Percentiles rank a stretch among this genome's conserved stretches.
These are phyloP conservation scores for Diaphora mendica DNA, from an alignment of 2,888 invertebrate species.

Conservation along the genomic window DNA sequence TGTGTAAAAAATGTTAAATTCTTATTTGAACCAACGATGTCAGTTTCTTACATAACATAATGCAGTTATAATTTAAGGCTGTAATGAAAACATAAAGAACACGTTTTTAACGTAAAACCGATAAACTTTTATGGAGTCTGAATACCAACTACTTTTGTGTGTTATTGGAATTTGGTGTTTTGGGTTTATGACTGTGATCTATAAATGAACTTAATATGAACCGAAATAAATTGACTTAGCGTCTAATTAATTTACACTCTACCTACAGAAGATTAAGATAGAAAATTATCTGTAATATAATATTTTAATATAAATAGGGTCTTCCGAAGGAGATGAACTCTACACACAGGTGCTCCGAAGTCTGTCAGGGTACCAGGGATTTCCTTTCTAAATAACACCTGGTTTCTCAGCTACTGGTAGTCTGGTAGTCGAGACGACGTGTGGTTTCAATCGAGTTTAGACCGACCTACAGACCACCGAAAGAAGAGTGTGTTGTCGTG, in stretches of 20 bases:
- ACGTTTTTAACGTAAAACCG: not conserved
- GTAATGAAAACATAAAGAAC: not conserved
- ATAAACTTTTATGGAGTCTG: slow-evolving; percentile 1
- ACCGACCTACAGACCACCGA: no score
- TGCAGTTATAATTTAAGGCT: not conserved
- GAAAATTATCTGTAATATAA: no score
- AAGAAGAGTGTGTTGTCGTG: no score
- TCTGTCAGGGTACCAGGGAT: no score
- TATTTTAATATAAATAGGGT: no score
- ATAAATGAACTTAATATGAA: not conserved
- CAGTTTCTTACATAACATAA: not conserved
- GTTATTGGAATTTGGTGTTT: not conserved
- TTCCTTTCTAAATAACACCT: no score
- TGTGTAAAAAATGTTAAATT: not conserved
- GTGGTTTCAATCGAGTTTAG: no score
- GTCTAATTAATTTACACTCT: not conserved
- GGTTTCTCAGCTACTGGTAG: no score
- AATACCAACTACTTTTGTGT: not conserved
- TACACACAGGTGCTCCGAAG: no score
- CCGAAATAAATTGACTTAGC: not conserved
- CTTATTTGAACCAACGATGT: not conserved
- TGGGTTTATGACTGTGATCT: not conserved
- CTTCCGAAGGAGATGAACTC: no score
- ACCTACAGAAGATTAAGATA: no score
- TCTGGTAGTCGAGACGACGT: no score